Base-by-base conservation (phyloP, 2,888 invertebrate genomes). In the Drosophila ezoana region DNA sequence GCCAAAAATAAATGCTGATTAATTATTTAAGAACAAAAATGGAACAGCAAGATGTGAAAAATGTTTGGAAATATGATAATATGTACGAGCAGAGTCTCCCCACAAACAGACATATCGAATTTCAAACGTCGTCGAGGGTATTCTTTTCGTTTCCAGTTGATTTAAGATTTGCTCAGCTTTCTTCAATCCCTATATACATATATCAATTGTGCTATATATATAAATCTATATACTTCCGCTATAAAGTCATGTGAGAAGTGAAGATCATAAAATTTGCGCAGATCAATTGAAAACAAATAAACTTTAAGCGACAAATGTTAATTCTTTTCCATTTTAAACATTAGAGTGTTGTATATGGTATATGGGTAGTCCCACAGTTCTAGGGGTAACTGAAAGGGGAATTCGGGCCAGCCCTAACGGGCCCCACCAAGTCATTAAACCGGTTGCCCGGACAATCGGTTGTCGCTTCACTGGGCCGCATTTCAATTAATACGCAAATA, bases 401-500 rank as follows among this genome's bases (percentile, higher is more conserved):
- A 28, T 8, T 28, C 8, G 28, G 28, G 23, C 23, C 6, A 23
- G 38, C 23, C 40, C 51, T 40, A 40, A 52, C 40, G 47, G 18
- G 23, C 32, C 11, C 53, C 52, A 45, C 13, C 51, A 59, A 23
- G 41, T 28, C 20, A n/a, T 23, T 3, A 45, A 79, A 81, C 70
- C 70, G 76, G 69, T 73, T 81, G 54, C 11, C 11, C 23, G 6
- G n/a, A 18, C 35, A 66, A 59, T 60, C 41, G 45, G 28, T 58
- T 65, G 47, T 40, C 67, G 52, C 63, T 61, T 64, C 73, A 64
- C 37, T 74, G 68, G 56, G 62, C 51, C 68, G 72, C 75, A 58
- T 73, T 86, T 86, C 81, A 80, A 81, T 83, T 81, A 83, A 72
- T 74, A 74, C 73, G 72, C 70, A 83, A 86, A 85, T 85, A 81